Base-by-base conservation (phyloP, 2,113 vertebrate genomes). In the Alligator sinensis region DNA sequence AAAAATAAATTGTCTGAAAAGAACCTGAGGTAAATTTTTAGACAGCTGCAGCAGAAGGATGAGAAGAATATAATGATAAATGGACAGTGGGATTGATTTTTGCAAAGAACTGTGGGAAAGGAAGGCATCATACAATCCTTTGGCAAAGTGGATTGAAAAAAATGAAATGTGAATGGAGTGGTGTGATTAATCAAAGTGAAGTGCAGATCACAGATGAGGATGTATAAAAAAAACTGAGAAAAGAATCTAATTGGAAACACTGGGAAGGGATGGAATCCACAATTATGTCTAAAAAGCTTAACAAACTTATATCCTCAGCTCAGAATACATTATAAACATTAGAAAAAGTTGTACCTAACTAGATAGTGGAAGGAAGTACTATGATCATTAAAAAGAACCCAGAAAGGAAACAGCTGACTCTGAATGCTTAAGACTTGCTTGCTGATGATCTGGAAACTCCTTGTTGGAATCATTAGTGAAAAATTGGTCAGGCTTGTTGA, bases 31-130 rank as follows among this genome's bases (percentile, higher is more conserved):
- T 91, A 95, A 95, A 92, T 47, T 84, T 89, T 96, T 59, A 91
- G 92, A 74, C 14, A 90, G 78, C 77, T 89, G 92, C 47, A 18
- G 27, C 34, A 82, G 82, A 95, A 94, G 62, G 83, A 96, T 86
- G 82, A 93, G 89, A 86, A 87, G 75, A 91, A 62, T 30, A 79
- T 5, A 58, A 28, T 92, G 84, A 95, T 63, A 92, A 95, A 94
- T 93, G 77, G 89, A 81, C 77, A 68, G 59, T 13, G 61, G 74
- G 58, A 84, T 57, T 79, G 75, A 83, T 86, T 91, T 91, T 70
- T 94, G n/a, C 57, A 84, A 95, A 89, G 80, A 91, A 81, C 88
- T 89, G 91, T 47, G 60, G 63, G 75, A 91, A 87, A 9, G 3
- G 25, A 38, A 59, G 38, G 28, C 27, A 91, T 66, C n/a, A 24